These are phyloP conservation scores for Athene cunicularia DNA, from an alignment of 2,113 vertebrate genomes.

Conservation along the genomic window DNA sequence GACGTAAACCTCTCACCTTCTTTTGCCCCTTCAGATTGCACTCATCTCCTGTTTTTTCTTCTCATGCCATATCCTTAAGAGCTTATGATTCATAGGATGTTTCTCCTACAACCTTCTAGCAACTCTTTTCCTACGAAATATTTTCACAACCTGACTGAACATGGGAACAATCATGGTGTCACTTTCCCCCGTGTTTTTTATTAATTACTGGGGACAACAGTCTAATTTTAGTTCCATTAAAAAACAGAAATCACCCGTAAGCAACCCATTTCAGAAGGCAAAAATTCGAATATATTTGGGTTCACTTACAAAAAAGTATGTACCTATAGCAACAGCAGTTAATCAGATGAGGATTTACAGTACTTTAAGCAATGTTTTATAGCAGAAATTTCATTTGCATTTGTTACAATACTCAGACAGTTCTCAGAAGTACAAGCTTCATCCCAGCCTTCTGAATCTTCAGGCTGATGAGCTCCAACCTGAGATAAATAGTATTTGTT, in stretches of 20 bases:
- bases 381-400: not conserved
- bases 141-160: not conserved
- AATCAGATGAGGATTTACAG: constrained; percentile 4
- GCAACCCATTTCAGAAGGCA: not conserved
- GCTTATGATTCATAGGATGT: not conserved
- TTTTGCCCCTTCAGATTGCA: not conserved
- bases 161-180: not conserved
- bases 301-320: not conserved
- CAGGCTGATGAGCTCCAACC: not conserved
- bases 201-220: not conserved
- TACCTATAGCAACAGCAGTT: not conserved
- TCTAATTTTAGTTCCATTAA: not conserved
- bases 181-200: not conserved
- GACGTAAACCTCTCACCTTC: not conserved
- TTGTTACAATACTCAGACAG: not conserved
- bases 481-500: not conserved
- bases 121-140: not conserved
- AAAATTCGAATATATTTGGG: not conserved
- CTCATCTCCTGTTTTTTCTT: not conserved
- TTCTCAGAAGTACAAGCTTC: not conserved
- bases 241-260: not conserved
- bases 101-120: not conserved
- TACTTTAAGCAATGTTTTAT: not conserved
- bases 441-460: not conserved
- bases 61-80: not conserved